Evolutionary conservation across 2,113 vertebrate genomes (phyloP).

Genomic region (Cettia cetti): DNA sequence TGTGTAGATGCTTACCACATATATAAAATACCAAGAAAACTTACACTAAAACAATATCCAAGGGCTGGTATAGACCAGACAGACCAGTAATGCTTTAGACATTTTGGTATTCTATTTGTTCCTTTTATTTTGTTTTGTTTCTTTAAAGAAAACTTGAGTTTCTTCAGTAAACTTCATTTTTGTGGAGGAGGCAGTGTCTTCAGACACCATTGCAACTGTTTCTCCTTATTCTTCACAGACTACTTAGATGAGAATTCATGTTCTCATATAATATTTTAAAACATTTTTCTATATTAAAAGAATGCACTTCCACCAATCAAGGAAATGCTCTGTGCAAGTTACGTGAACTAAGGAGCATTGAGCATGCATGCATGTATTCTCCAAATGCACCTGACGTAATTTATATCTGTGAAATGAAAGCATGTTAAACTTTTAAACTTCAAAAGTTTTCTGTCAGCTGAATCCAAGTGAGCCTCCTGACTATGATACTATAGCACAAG

Average conservation of each 20-base stretch:
- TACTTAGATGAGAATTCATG: background rate
- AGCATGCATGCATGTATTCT: background rate
- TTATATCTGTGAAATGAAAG: background rate
- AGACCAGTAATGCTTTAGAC: background rate
- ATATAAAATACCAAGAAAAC: background rate
- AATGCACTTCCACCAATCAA: background rate
- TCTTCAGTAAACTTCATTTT: background rate
- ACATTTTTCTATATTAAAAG: background rate
- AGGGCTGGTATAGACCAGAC: background rate
- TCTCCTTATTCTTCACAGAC: background rate
- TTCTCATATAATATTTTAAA: background rate
- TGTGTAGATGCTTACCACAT: background rate
- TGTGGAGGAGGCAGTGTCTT: fast-evolving
- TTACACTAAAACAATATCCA: background rate
- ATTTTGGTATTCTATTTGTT: background rate
- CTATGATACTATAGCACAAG: background rate
- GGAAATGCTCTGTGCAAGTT: background rate
- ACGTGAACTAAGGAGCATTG: background rate
- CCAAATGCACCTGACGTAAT: background rate
- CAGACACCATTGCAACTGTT: background rate
- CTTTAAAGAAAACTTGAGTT: background rate
- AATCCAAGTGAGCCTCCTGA: background rate
- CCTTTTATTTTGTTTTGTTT: background rate
- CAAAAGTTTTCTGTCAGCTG: background rate
- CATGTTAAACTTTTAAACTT: background rate